Conservation (phyloP, 2,113 vertebrate genomes). For the Sander lucioperca region DNA sequence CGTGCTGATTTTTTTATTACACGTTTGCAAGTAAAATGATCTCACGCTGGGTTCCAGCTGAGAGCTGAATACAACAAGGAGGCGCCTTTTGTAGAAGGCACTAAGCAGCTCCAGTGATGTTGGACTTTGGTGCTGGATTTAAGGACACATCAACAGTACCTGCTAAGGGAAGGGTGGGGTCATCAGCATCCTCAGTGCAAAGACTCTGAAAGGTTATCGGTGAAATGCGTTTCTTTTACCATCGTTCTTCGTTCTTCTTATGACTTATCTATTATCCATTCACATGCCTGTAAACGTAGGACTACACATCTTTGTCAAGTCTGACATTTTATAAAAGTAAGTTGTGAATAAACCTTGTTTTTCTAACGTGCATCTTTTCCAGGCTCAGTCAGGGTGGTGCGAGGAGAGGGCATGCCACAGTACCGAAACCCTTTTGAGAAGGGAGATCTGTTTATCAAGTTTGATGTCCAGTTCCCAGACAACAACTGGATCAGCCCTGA, state of each 20-base stretch:
- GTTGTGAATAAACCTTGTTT: background rate
- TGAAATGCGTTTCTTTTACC: too few species aligned
- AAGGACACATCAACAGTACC: background rate
- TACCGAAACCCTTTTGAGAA: conserved; percentile 99
- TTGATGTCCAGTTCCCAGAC: conserved; percentile 97
- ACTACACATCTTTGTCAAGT: background rate
- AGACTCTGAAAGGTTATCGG: background rate
- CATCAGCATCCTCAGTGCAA: background rate
- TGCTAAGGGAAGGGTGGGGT: background rate
- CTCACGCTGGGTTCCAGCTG: background rate
- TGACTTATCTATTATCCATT: background rate
- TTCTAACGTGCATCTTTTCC: background rate
- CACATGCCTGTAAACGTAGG: background rate
- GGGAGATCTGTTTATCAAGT: conserved; percentile 96
- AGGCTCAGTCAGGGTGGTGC: conserved; percentile 87
- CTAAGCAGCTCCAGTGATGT: background rate
- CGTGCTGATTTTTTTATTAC: background rate
- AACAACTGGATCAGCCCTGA: conserved; percentile 99
- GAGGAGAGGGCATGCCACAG: conserved; percentile 98
- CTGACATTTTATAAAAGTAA: background rate
- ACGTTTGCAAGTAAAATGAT: background rate
- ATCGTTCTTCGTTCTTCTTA: too few species aligned
- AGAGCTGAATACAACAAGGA: conserved; percentile 14
- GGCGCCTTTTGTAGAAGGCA: background rate
- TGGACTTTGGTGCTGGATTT: background rate